Base-by-base conservation (phyloP, 2,797 vertebrate genomes). In the Rhynchotus rufescens region DNA sequence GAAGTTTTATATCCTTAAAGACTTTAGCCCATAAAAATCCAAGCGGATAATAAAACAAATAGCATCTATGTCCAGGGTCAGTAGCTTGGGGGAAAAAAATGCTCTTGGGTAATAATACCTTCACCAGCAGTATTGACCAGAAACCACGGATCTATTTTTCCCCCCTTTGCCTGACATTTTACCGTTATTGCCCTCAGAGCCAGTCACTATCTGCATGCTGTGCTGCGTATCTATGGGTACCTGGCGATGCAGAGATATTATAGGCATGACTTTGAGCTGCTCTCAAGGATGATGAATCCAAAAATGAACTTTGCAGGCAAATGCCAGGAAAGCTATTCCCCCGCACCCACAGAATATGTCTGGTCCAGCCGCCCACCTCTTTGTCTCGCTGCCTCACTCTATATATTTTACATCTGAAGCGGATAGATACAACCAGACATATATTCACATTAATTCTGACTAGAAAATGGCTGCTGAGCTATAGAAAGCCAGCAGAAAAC, bases 1-100 rank as follows among this genome's bases (percentile, higher is more conserved):
- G 54, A 81, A 90, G 57, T 90, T 94, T 93, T 92, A 94, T 83
- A 20, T 51, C 86, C 78, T 83, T 86, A 86, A 95, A 88, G 92
- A 62, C 88, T 89, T 94, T 54, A 61, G 57, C 57, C 67, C 88
- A 81, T 95, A 93, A 89, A 94, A 92, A 71, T 91, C 80, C 83
- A 87, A 76, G 73, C 84, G 64, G 85, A 86, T 82, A 84, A 75
- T 94, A 96, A 96, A 96, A 67, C 87, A 95, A 93, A 86, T 73
- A 95, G 61, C 86, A 72, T 32, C 83, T 75, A 36, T 45, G 73
- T 79, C 68, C 56, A 72, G 87, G 83, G 89, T 88, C 88, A 84
- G 65, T 47, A 90, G 34, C 73, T 40, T 79, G 32, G 44, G 80
- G 64, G 4, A 3, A 26, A 5, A 26, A 62, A 79, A 78, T 77